These are phyloP conservation scores for Zingel zingel DNA, from an alignment of 2,113 vertebrate species.

Conservation along the genomic window DNA sequence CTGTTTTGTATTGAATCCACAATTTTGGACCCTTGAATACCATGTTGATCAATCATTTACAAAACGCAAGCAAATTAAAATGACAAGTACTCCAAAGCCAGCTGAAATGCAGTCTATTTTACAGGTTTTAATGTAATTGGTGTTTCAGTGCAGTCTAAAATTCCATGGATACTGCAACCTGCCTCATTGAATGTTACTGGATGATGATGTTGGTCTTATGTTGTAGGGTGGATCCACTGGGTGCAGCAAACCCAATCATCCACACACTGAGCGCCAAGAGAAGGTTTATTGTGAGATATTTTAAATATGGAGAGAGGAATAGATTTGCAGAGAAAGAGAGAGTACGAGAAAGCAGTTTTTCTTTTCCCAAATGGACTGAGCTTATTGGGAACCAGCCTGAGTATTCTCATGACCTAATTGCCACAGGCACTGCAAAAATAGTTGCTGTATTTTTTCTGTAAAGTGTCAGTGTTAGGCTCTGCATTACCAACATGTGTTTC, in stretches of 20 bases:
- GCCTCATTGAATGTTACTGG: slow-evolving; percentile 11
- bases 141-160: not conserved
- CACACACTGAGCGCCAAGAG: slow-evolving; percentile 4
- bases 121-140: not conserved
- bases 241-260: slow-evolving; percentile 18
- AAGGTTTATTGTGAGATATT: slow-evolving; percentile 21
- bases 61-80: not conserved
- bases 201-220: slow-evolving; percentile 4
- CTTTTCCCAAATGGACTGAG: slow-evolving; percentile 48
- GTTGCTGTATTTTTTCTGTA: slow-evolving; percentile 39
- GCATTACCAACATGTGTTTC: slow-evolving; percentile 47
- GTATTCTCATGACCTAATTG: slow-evolving; percentile 64
- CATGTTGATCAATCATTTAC: not conserved
- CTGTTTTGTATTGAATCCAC: not conserved
- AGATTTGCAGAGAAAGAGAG: not conserved
- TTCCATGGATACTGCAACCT: slow-evolving; percentile 4
- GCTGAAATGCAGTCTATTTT: not conserved
- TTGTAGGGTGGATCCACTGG: not conserved
- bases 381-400: slow-evolving; percentile 46
- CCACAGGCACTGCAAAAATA: slow-evolving; percentile 45
- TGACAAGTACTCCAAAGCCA: slow-evolving; percentile 1
- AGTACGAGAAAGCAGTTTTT: slow-evolving; percentile 3
- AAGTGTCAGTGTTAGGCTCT: slow-evolving; percentile 31
- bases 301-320: slow-evolving; percentile 13
- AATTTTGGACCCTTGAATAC: not conserved